A percentile compares a stretch with the other conserved stretches of the same genome.
Evolutionary conservation across 2,797 vertebrate species (phyloP).

Genomic region (Spondyliosoma cantharus): DNA sequence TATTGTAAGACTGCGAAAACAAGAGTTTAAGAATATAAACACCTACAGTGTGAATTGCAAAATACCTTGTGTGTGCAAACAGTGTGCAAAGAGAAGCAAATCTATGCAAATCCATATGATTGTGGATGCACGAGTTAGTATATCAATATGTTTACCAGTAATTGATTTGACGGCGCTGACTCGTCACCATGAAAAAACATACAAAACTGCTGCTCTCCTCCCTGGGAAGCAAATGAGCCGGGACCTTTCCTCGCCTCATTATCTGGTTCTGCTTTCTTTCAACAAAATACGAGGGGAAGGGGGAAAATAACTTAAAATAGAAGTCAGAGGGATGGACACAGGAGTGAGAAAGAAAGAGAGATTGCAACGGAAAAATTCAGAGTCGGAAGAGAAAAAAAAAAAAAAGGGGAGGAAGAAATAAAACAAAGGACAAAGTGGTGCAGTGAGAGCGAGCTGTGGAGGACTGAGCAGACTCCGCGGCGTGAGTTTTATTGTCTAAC

Average conservation of each 20-base stretch:
- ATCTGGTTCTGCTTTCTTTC: constrained; percentile 75
- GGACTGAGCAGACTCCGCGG: constrained; percentile 72
- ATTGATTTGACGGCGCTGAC: constrained; percentile 43
- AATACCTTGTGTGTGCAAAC: not conserved
- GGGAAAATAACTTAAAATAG: constrained; percentile 23
- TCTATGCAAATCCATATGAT: not conserved
- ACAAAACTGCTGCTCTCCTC: constrained; percentile 56
- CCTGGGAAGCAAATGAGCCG: constrained; percentile 65
- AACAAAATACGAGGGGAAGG: constrained; percentile 41
- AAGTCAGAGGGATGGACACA: not conserved
- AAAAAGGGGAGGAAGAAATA: constrained; percentile 7
- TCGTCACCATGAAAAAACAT: constrained; percentile 48
- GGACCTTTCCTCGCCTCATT: constrained; percentile 71
- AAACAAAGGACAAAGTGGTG: constrained; percentile 20
- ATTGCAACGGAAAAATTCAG: not conserved
- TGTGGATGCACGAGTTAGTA: constrained; percentile 9
- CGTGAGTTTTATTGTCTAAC: constrained; percentile 83
- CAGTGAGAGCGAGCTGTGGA: constrained; percentile 47
- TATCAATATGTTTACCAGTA: constrained; percentile 33
- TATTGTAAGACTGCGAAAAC: not conserved
- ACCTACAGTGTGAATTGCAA: not conserved
- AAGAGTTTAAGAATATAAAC: not conserved
- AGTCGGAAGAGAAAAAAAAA: not conserved
- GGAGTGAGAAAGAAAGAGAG: not conserved
- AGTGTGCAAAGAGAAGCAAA: not conserved